A percentile compares a stretch with the other conserved stretches of the same genome.
Conservation (phyloP, 2,797 vertebrate species). For the Meriones psammophilus region DNA sequence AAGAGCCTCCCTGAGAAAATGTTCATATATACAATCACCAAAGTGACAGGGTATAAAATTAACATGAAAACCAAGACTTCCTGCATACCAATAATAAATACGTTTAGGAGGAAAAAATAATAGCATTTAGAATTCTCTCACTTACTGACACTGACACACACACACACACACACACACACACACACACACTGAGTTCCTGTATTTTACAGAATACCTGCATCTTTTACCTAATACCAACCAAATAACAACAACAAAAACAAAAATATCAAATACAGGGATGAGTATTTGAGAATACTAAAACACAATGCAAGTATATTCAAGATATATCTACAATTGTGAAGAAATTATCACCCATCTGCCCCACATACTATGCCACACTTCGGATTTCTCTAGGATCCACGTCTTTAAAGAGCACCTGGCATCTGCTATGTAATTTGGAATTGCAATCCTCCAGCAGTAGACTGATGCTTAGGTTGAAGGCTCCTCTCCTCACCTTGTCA, state of each 20-base stretch:
- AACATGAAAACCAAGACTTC: not conserved
- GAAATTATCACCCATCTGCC: not conserved
- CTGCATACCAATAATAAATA: not conserved
- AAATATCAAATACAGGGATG: not conserved
- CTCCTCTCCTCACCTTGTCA: slow-evolving; percentile 3
- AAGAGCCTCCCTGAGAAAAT: not conserved
- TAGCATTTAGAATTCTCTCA: not conserved
- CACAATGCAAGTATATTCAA: not conserved
- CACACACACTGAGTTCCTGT: too few relatives aligned
- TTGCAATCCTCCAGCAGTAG: not conserved
- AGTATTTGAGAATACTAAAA: too few relatives aligned
- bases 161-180: not conserved
- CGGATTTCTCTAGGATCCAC: not conserved
- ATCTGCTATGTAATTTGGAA: not conserved
- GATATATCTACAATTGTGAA: not conserved
- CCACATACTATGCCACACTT: not conserved
- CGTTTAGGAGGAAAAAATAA: not conserved
- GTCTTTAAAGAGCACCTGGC: slow-evolving; percentile 31
- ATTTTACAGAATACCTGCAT: not conserved
- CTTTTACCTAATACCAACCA: not conserved
- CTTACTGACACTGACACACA: not conserved
- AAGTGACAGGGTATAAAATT: not conserved
- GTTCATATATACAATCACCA: not conserved
- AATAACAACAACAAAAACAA: not conserved
- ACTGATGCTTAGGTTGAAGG: not conserved